phyloP scores from a whole-genome alignment of 2,113 vertebrate genomes.

The Phylloscopus whistleri region DNA sequence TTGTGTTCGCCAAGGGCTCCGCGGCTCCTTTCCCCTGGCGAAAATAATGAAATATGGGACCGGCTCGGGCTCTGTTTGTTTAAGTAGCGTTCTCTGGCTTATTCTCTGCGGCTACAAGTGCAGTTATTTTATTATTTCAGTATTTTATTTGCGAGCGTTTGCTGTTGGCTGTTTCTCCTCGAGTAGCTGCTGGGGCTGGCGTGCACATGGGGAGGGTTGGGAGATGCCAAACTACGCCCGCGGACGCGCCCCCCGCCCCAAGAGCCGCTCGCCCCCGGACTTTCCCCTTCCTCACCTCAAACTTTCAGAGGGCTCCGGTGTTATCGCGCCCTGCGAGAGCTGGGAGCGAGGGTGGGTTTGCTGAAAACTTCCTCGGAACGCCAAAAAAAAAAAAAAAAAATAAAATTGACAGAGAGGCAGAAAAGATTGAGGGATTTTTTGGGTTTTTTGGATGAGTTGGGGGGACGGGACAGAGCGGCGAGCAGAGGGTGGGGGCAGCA shows the following conservation, averaged over 20 bases:
- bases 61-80: constrained; percentile 40
- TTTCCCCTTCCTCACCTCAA: constrained; percentile 22
- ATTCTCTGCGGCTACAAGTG: constrained; percentile 40
- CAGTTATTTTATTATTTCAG: constrained; percentile 33
- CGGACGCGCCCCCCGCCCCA: background rate
- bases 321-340: background rate
- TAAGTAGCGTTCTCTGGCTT: constrained; percentile 33
- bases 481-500: background rate
- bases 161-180: background rate
- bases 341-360: background rate
- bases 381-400: background rate
- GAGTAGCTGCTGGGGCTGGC: background rate
- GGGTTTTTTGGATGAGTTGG: background rate
- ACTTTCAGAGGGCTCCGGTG: background rate
- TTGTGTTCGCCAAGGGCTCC: constrained; percentile 23
- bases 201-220: background rate
- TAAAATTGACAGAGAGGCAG: background rate
- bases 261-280: background rate
- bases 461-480: background rate
- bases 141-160: constrained; percentile 26
- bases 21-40: background rate
- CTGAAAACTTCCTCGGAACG: background rate
- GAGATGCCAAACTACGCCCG: background rate
- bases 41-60: constrained; percentile 43
- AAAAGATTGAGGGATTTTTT: background rate